These are phyloP conservation scores for Notarius quadriscutis DNA, from an alignment of 2,113 vertebrate species.

Conservation along the genomic window DNA sequence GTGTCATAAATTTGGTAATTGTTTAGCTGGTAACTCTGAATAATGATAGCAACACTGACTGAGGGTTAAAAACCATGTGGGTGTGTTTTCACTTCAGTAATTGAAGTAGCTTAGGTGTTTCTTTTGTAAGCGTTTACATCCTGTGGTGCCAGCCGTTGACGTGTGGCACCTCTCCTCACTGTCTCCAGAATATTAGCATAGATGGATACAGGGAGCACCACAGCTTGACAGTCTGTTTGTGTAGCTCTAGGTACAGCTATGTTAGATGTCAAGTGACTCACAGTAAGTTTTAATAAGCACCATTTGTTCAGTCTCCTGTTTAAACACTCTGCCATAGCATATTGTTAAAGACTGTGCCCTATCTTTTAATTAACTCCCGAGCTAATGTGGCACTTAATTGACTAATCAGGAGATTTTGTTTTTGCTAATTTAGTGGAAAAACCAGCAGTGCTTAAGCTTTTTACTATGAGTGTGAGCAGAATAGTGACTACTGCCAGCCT, in stretches of 20 bases:
- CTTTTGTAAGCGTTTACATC: conserved; percentile 57
- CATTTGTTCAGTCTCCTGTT: conserved; percentile 79
- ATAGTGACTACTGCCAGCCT: conserved; percentile 16
- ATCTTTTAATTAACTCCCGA: conserved; percentile 81
- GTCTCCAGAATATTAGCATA: conserved; percentile 69
- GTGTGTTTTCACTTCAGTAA: conserved; percentile 32
- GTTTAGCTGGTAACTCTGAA: conserved; percentile 8
- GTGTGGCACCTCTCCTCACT: conserved; percentile 49
- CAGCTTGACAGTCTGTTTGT: conserved; percentile 74
- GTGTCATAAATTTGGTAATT: conserved; percentile 15
- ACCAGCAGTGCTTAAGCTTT: conserved; percentile 70
- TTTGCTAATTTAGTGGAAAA: conserved; percentile 81
- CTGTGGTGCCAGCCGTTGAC: conserved; percentile 60
- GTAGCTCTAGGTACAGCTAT: conserved; percentile 68
- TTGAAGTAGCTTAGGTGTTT: conserved; percentile 56
- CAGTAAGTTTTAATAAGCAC: conserved; percentile 78
- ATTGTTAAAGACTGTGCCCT: conserved; percentile 73
- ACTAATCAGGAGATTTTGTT: conserved; percentile 82
- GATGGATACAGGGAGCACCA: conserved; percentile 57
- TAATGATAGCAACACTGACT: background rate
- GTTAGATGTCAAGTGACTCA: conserved; percentile 78
- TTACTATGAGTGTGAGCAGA: conserved; percentile 48
- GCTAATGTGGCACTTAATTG: conserved; percentile 82
- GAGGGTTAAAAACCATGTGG: background rate
- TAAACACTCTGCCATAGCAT: conserved; percentile 72